Evolutionary conservation across 1,140 invertebrate genomes (phyloP), one percentile per base, ranked within the genome.

Genomic region (Tetramorium parvispinum): DNA sequence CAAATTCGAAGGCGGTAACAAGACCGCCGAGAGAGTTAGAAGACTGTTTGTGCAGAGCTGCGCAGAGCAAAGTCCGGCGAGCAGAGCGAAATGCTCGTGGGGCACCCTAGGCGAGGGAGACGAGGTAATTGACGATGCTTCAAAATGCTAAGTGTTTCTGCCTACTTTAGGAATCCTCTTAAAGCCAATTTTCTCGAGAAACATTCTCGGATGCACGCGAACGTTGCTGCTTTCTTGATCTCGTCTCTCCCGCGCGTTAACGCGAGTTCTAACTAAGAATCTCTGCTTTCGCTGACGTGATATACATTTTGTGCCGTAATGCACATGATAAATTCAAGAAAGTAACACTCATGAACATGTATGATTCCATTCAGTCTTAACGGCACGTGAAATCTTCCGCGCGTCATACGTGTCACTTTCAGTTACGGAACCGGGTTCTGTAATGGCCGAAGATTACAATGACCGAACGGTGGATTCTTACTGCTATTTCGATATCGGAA

Each of bases 1-100:
- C 0, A 98, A 98, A 93, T 99, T 99, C 93, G 98, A 99, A 94
- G 98, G 98, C 49, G 98, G 98, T 4, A 97, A 97, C 5, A 97
- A 97, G 87, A 97, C 97, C 32, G 96, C 96, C 13, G 97, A 98
- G 92, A 96, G 96, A 68, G 96, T 98, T 5, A 94, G 96, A 10
- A 96, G 97, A 85, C 96, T 99, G 24, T 97, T 98, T 73, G 98
- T 99, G 75, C 98, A 99, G 92, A 98, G 98, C 89, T 98, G 98
- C 93, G 98, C 98, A 32, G 96, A 97, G 40, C 97, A 98, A 85
- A 98, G 98, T 93, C 98, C 98, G 10, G 98, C 98, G 8, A 97
- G 97, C 66, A 96, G 97, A 87, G 97, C 97, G 66, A 96, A 95
- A 90, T 97, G 97, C 89, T 97, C 97, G 53, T 98, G 98, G 98